Percentiles rank a stretch among this genome's conserved stretches.
Conservation (phyloP, 2,113 vertebrate genomes). For the Lepisosteus osseus region DNA sequence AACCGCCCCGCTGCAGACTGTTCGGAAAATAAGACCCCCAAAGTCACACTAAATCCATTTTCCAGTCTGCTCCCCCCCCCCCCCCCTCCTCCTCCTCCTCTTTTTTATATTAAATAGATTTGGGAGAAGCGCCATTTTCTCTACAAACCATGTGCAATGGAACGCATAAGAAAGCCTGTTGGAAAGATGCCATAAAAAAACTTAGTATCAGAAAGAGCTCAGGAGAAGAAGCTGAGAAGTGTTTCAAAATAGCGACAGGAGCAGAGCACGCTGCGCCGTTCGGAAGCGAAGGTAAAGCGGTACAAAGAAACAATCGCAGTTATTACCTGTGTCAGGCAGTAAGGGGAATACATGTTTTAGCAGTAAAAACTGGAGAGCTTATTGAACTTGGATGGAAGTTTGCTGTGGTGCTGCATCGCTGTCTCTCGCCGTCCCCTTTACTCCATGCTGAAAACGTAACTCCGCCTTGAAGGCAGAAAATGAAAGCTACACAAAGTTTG, state of each 20-base stretch:
- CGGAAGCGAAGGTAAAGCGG: conserved; percentile 23
- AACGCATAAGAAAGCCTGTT: conserved; percentile 52
- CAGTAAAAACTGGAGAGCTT: conserved; percentile 50
- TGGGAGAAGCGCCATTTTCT: conserved; percentile 72
- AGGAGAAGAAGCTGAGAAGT: conserved; percentile 3
- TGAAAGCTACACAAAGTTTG: conserved; percentile 75
- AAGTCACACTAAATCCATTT: conserved; percentile 18
- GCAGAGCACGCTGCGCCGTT: conserved; percentile 11
- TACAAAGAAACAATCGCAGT: conserved; percentile 38
- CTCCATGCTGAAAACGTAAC: conserved; percentile 71
- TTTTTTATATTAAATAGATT: conserved; percentile 63
- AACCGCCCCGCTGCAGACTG: conserved; percentile 26
- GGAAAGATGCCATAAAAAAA: conserved; percentile 49
- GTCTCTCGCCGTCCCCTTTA: conserved; percentile 62
- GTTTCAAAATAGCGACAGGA: conserved; percentile 33
- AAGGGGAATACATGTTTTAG: conserved; percentile 75
- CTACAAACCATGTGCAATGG: conserved; percentile 53
- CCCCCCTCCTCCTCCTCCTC: conserved; percentile 30
- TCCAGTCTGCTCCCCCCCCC: conserved; percentile 31
- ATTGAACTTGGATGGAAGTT: conserved; percentile 67
- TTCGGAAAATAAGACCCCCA: conserved; percentile 1
- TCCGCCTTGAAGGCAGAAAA: conserved; percentile 72
- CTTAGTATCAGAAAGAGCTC: conserved; percentile 15
- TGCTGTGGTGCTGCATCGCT: conserved; percentile 67
- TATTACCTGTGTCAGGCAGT: conserved; percentile 80